Conservation (phyloP, 1,140 invertebrate genomes). For the Oreohelix idahoensis region DNA sequence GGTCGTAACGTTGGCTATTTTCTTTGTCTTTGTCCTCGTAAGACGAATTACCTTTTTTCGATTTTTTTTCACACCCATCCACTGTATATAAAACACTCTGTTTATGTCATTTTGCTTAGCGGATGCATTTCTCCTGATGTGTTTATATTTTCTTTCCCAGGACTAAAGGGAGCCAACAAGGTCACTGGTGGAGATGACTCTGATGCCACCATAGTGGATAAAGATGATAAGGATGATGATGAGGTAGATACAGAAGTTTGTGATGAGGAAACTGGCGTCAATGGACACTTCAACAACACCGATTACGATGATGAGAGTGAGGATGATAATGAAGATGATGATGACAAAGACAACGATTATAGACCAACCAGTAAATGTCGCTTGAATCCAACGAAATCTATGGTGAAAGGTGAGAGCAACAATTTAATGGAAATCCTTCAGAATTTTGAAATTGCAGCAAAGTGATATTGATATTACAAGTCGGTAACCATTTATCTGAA, state of each 20-base stretch:
- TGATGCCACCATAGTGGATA: slow-evolving; percentile 32
- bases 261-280: slow-evolving; percentile 24
- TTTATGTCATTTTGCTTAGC: no score
- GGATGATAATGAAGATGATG: slow-evolving; percentile 28
- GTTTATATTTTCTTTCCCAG: neutral
- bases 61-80: no score
- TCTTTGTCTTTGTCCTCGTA: no score
- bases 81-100: no score
- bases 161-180: neutral
- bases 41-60: no score
- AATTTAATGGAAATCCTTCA: no score
- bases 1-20: no score
- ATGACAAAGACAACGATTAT: slow-evolving; percentile 33
- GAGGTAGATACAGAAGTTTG: slow-evolving; percentile 29
- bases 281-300: slow-evolving; percentile 11
- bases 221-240: slow-evolving; percentile 2
- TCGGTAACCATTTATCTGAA: no score
- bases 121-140: no score
- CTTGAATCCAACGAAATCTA: neutral
- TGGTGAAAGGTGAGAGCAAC: neutral
- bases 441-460: no score
- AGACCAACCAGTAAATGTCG: slow-evolving; percentile 1
- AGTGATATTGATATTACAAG: no score
- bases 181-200: slow-evolving; percentile 23
- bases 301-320: slow-evolving; percentile 32